Conservation (phyloP, 2,888 invertebrate genomes). For the Philhelius pedissequus region DNA sequence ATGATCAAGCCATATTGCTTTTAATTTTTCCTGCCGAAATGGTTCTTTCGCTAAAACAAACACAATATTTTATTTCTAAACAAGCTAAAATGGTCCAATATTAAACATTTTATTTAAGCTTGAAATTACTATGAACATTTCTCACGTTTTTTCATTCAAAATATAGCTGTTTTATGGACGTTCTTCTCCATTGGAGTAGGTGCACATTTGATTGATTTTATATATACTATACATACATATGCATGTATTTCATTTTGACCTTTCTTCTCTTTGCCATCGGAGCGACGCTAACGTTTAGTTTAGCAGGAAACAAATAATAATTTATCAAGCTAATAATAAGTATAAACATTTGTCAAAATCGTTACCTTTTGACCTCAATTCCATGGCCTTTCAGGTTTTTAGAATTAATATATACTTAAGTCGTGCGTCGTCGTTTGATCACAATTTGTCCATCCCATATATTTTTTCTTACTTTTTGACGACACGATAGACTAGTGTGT, state of each 20-base stretch:
- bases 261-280: neutral
- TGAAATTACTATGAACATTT: too few species aligned
- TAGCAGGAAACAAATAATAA: neutral
- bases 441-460: neutral
- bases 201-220: neutral
- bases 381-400: neutral
- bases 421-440: slow-evolving; percentile 3
- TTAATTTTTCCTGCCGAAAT: too few species aligned
- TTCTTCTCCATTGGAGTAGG: neutral
- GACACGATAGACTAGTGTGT: neutral
- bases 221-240: too few species aligned
- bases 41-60: too few species aligned
- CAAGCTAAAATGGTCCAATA: too few species aligned
- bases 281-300: too few species aligned
- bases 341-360: neutral
- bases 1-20: too few species aligned
- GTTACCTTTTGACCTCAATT: neutral
- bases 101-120: too few species aligned
- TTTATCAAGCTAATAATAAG: neutral
- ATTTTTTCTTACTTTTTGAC: neutral
- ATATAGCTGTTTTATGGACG: neutral
- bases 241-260: neutral
- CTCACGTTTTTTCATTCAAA: too few species aligned
- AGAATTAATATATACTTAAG: neutral
- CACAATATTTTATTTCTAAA: too few species aligned